Evolutionary conservation across 2,888 invertebrate species (phyloP).

Genomic region (Mallateleia sp.): DNA sequence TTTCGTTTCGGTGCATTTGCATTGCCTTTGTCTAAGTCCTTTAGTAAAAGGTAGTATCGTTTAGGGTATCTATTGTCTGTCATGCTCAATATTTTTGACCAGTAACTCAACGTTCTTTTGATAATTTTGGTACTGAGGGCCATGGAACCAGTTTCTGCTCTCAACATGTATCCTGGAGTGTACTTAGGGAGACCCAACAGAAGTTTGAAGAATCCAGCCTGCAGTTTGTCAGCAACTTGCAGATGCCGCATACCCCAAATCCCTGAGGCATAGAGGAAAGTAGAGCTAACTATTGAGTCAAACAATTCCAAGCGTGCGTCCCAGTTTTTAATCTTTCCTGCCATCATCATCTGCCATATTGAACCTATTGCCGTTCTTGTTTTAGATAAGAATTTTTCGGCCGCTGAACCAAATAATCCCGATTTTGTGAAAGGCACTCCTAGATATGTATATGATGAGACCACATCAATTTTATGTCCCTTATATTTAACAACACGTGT

Average conservation of each 20-base stretch:
- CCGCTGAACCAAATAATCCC: conserved; percentile 8
- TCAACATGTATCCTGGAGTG: conserved; percentile 18
- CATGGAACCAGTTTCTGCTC: conserved; percentile 6
- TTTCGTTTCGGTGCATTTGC: background rate
- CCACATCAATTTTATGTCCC: conserved; percentile 27
- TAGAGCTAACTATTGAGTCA: background rate
- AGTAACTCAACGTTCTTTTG: conserved; percentile 2
- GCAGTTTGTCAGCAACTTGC: too few relatives aligned
- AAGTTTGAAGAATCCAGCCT: conserved; percentile 12
- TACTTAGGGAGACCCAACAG: conserved; percentile 3
- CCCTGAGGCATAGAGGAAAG: background rate
- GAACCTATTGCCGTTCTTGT: conserved; percentile 31
- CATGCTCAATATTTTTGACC: conserved; percentile 11
- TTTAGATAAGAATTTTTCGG: conserved; percentile 25
- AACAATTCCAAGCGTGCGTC: conserved; percentile 33
- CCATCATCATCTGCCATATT: conserved; percentile 30
- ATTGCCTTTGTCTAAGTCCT: background rate
- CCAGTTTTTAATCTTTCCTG: conserved; percentile 20
- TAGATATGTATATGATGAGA: conserved; percentile 53
- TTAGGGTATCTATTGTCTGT: conserved; percentile 6
- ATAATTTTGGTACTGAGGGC: too few relatives aligned
- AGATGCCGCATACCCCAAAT: conserved; percentile 8
- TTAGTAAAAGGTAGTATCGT: background rate
- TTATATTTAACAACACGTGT: conserved; percentile 45
- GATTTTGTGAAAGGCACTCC: conserved; percentile 44